Base-by-base conservation (phyloP, 23 tunicate genomes). In the Ciona savignyi region DNA sequence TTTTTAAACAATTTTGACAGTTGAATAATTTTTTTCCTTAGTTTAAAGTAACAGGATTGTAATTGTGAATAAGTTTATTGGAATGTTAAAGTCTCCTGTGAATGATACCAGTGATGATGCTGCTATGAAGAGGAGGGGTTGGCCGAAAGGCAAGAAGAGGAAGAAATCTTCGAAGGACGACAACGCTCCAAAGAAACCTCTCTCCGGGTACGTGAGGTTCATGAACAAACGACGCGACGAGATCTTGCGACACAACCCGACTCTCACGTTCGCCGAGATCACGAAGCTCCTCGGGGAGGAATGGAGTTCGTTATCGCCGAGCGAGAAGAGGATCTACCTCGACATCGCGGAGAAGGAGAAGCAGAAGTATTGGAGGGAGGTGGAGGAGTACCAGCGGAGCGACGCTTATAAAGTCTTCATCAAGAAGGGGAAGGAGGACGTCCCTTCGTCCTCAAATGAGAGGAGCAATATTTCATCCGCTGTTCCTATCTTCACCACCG, bases 401-500 rank as follows among this genome's bases (percentile, higher is more conserved):
- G 78, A 74, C 9, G 30, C 66, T 24, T 70, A 56, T n/a, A 87
- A 81, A 71, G 74, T 71, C 6, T 74, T 61, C 25, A 1, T 35
- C 1, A 56, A 30, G 22, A n/a, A n/a, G n/a, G n/a, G n/a, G n/a
- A n/a, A n/a, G n/a, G n/a, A n/a, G n/a, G n/a, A n/a, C n/a, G n/a
- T n/a, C n/a, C n/a, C n/a, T n/a, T n/a, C n/a, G n/a, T n/a, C n/a
- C n/a, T n/a, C n/a, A n/a, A n/a, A n/a, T n/a, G 27, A 19, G 4
- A 66, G 30, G 30, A 66, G 30, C 29, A 33, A 66, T 2, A 3
- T 1, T 61, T 27, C 24, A 25, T 29, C n/a, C 32, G 82, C 81
- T 56, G 76, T 82, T 32, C 95, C 95, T 51, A 87, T 87, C 20
- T 87, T 87, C 67, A 87, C 95, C 1, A 86, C 81, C 56, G 70